These are phyloP conservation scores for Lasioglossum calceatum DNA, from an alignment of 2,888 invertebrate species.

Conservation along the genomic window DNA sequence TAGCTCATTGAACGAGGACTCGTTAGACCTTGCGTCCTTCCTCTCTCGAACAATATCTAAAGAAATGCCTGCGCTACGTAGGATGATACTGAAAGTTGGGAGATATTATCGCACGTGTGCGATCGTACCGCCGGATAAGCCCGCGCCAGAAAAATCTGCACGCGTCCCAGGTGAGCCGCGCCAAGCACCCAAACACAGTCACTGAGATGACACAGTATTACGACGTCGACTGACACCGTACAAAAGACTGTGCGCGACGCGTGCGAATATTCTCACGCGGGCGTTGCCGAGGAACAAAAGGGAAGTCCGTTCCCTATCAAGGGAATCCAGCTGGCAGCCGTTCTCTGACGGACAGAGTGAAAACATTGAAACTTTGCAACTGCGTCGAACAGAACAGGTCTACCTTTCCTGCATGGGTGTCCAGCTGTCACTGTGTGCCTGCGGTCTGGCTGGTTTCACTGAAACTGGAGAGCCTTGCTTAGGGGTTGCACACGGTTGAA, in stretches of 20 bases:
- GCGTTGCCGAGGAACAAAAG: slow-evolving; percentile 53
- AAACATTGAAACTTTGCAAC: background rate
- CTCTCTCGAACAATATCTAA: background rate
- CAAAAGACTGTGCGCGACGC: background rate
- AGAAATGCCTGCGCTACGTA: background rate
- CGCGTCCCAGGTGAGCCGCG: background rate
- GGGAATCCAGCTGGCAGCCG: background rate
- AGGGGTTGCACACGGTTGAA: slow-evolving; percentile 39
- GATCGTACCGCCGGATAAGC: background rate
- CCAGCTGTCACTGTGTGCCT: background rate
- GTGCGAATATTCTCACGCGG: slow-evolving; percentile 53
- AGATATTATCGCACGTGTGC: background rate
- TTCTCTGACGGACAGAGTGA: background rate
- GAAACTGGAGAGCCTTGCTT: slow-evolving; percentile 21
- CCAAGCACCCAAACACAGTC: background rate
- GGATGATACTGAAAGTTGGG: background rate
- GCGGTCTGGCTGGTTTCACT: background rate
- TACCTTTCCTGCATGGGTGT: slow-evolving; percentile 23
- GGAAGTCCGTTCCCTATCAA: background rate
- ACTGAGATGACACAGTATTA: background rate
- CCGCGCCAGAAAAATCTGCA: slow-evolving; percentile 29
- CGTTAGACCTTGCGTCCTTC: background rate
- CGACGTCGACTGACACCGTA: background rate
- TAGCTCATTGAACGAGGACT: background rate
- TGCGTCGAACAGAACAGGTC: no score